Conservation (phyloP, 2,113 vertebrate species). For the Glaucidium brasilianum region DNA sequence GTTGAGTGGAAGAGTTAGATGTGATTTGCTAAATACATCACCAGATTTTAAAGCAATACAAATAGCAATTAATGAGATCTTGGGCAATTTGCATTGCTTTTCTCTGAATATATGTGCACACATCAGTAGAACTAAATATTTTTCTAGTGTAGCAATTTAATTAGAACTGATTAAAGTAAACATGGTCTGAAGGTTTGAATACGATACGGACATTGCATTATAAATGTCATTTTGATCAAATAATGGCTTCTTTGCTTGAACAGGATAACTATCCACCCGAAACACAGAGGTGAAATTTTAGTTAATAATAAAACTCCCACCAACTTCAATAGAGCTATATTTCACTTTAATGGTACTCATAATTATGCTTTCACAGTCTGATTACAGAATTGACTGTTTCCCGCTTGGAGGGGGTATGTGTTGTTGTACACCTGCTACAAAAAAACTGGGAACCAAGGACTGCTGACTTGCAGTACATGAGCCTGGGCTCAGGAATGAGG, state of each 20-base stretch:
- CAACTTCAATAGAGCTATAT: conserved; percentile 44
- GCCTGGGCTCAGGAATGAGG: background rate
- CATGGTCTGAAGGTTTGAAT: background rate
- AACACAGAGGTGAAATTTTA: conserved; percentile 9
- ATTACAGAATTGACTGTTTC: conserved; percentile 20
- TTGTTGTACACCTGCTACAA: background rate
- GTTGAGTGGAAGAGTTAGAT: background rate
- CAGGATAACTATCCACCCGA: background rate
- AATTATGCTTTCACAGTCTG: background rate
- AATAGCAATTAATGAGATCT: background rate
- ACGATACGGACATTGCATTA: background rate
- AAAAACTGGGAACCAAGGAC: background rate
- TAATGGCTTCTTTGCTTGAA: conserved; percentile 29
- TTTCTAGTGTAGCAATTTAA: conserved; percentile 17
- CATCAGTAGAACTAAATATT: background rate
- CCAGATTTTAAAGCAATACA: background rate
- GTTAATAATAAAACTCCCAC: conserved; percentile 45
- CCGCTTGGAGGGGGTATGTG: background rate
- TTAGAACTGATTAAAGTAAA: conserved; percentile 30
- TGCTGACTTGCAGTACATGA: background rate
- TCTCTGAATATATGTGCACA: background rate
- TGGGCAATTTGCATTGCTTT: conserved; percentile 1
- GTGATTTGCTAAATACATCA: background rate
- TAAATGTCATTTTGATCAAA: conserved; percentile 5
- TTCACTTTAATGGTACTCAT: conserved; percentile 37